phyloP scores from a whole-genome alignment of 2,113 vertebrate species.

The Daubentonia madagascariensis region DNA sequence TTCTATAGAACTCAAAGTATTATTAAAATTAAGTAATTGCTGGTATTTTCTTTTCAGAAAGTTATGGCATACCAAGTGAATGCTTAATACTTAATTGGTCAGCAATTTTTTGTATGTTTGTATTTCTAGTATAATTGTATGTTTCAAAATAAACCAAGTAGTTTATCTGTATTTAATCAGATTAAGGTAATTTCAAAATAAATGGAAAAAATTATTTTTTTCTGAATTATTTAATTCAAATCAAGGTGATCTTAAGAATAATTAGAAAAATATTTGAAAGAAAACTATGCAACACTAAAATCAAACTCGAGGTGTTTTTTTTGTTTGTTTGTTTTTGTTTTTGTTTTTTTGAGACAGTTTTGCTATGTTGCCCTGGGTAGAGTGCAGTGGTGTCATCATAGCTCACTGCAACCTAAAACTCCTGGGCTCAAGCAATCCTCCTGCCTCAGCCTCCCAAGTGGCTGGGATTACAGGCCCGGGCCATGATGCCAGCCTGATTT shows the following conservation, averaged over 20 bases:
- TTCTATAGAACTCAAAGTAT: background rate
- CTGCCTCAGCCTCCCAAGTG: too few species aligned
- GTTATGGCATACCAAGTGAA: conserved; percentile 2
- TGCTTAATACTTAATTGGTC: conserved; percentile 20
- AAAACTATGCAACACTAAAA: background rate
- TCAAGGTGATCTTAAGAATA: background rate
- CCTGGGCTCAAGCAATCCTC: too few species aligned
- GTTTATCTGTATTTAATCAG: conserved; percentile 31
- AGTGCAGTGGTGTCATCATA: too few species aligned
- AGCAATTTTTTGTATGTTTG: conserved; percentile 11
- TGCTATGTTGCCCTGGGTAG: too few species aligned
- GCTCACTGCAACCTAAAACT: too few species aligned
- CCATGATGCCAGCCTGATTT: too few species aligned
- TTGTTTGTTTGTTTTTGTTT: too few species aligned
- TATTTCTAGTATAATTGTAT: conserved; percentile 33
- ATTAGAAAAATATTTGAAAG: background rate
- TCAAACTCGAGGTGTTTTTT: background rate
- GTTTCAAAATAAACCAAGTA: conserved; percentile 43
- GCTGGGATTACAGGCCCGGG: too few species aligned
- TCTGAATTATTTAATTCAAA: background rate
- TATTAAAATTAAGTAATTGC: conserved; percentile 53
- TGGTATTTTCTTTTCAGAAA: conserved; percentile 60
- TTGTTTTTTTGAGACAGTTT: too few species aligned
- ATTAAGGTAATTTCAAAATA: conserved; percentile 28
- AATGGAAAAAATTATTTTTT: background rate